phyloP scores from a whole-genome alignment of 2,888 invertebrate genomes.

The Cataglyphis rosenhaueri region DNA sequence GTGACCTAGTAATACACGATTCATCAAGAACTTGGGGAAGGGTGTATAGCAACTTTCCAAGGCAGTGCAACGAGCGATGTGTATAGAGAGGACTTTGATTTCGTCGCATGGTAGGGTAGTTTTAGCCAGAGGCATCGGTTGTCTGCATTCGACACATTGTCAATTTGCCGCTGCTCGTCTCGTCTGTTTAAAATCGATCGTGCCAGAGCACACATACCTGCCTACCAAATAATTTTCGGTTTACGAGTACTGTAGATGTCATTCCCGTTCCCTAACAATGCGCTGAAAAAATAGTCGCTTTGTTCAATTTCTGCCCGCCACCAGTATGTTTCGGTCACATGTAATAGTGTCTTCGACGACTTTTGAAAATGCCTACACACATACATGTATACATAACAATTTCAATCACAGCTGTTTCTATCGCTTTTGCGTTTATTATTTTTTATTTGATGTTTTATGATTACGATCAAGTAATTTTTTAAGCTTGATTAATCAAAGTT shows the following conservation, averaged over 20 bases:
- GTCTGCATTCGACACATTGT: conserved; percentile 84
- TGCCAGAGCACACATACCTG: conserved; percentile 71
- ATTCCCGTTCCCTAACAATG: conserved; percentile 52
- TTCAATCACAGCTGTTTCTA: conserved; percentile 23
- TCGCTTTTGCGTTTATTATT: neutral
- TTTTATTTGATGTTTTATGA: neutral
- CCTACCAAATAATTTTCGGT: conserved; percentile 65
- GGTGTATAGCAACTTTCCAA: conserved; percentile 11
- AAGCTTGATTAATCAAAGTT: neutral
- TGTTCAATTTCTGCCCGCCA: conserved; percentile 30
- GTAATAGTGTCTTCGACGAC: conserved; percentile 7
- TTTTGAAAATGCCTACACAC: conserved; percentile 8
- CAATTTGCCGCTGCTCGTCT: conserved; percentile 80
- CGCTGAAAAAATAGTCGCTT: conserved; percentile 50
- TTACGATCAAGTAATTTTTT: neutral
- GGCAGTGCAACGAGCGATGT: conserved; percentile 5
- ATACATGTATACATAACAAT: neutral
- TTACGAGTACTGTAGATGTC: conserved; percentile 60
- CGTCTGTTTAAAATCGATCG: conserved; percentile 84
- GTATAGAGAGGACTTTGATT: conserved; percentile 63
- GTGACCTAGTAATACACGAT: neutral
- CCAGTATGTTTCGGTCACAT: neutral
- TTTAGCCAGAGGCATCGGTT: conserved; percentile 78
- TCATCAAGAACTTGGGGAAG: neutral
- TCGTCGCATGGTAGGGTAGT: conserved; percentile 72